Conservation (phyloP, 2,113 vertebrate genomes). For the Eublepharis macularius region DNA sequence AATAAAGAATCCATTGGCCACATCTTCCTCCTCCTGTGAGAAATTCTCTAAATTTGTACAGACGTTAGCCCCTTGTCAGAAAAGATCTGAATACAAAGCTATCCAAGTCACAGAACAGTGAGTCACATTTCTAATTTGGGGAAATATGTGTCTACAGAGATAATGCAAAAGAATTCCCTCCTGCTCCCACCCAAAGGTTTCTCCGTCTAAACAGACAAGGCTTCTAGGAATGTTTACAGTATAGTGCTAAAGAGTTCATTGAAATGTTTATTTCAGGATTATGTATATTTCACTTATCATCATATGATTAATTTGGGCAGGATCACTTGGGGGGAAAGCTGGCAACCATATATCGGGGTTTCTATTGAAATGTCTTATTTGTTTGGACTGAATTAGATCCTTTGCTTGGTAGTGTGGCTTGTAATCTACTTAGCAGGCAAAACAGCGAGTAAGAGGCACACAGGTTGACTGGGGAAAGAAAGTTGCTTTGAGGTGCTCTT, state of each 20-base stretch:
- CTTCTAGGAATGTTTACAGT: conserved; percentile 17
- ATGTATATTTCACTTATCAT: background rate
- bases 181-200: background rate
- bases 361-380: conserved; percentile 6
- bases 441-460: background rate
- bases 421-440: background rate
- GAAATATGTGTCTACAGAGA: conserved; percentile 1
- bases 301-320: conserved; percentile 26
- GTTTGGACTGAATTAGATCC: conserved; percentile 43
- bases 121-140: background rate
- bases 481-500: conserved; percentile 20
- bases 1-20: conserved; percentile 7
- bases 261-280: conserved; percentile 20
- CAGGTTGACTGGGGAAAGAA: background rate
- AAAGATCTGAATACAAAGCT: background rate
- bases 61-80: background rate
- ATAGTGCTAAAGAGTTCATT: conserved; percentile 23
- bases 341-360: background rate
- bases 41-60: conserved; percentile 9
- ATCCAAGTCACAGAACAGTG: conserved; percentile 22
- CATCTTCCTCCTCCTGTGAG: background rate
- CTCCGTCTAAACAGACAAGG: background rate
- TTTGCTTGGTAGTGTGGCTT: conserved; percentile 1
- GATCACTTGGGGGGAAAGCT: conserved; percentile 30
- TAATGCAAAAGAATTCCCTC: background rate